Evolutionary conservation across 2,797 vertebrate species (phyloP).

Genomic region (Balearica regulorum): DNA sequence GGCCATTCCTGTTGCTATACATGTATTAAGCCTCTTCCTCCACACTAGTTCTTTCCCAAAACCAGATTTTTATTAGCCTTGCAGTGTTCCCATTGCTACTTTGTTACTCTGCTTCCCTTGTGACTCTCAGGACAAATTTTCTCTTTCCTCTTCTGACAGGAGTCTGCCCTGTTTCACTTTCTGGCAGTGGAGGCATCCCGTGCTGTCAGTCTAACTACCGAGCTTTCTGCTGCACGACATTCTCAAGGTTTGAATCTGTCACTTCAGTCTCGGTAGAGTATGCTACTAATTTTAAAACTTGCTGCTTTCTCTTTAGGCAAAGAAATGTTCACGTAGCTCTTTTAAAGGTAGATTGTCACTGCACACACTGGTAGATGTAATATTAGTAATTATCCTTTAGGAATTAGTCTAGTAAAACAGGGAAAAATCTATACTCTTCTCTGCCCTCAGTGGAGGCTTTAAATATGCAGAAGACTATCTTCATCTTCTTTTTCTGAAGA

Average conservation of each 20-base stretch:
- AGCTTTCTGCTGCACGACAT: background rate
- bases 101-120: background rate
- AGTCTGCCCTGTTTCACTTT: slow-evolving; percentile 27
- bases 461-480: slow-evolving; percentile 10
- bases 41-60: background rate
- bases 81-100: background rate
- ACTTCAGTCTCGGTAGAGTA: slow-evolving; percentile 1
- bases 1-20: background rate
- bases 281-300: slow-evolving; percentile 58
- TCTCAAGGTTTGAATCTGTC: slow-evolving; percentile 45
- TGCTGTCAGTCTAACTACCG: background rate
- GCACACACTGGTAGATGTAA: background rate
- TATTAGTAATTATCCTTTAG: slow-evolving; percentile 33
- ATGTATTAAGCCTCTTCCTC: background rate
- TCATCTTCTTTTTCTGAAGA: background rate
- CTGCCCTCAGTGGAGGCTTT: background rate
- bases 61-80: background rate
- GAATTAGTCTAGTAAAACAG: slow-evolving; percentile 29
- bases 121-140: slow-evolving; percentile 23
- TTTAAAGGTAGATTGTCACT: slow-evolving; percentile 20
- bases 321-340: background rate
- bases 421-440: background rate
- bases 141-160: slow-evolving; percentile 28
- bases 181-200: slow-evolving; percentile 9
- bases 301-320: slow-evolving; percentile 19